Base-by-base conservation (phyloP, 2,113 vertebrate genomes). In the Larimichthys crocea region DNA sequence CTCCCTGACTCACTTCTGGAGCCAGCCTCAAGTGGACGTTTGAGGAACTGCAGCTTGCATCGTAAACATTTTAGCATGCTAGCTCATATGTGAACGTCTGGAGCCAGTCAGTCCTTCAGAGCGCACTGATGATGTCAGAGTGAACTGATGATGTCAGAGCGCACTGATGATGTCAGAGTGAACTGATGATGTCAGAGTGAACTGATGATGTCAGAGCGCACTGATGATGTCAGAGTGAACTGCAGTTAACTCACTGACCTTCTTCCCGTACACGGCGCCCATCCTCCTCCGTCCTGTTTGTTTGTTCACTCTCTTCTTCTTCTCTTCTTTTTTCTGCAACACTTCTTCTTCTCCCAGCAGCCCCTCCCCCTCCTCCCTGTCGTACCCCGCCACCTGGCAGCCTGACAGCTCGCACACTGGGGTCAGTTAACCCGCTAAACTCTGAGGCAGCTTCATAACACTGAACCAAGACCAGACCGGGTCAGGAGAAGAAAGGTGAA, bases 221-320 rank as follows among this genome's bases (percentile, higher is more conserved):
- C 46, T 48, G 46, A 48, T 15, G 11, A 4, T 48, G n/a, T 22
- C 52, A 55, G 52, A n/a, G 20, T 55, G 22, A 55, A 53, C 31
- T 35, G 31, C 20, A 53, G 4, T 3, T 22, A 22, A 11, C n/a
- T 19, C 8, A 90, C 90, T 88, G 19, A 92, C 90, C 90, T 92
- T 92, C 83, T 90, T 92, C 50, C 90, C 90, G 61, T 92, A 84
- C 22, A 60, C 46, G 17, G 86, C 88, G 87, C 90, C 90, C 90
- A 92, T 63, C 49, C 66, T 57, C 29, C n/a, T 60, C 70, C n/a
- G 56, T 22, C 31, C 52, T n/a, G 22, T 55, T 49, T 61, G 60
- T 70, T 53, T 52, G 52, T 70, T 35, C 66, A 3, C 73, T 48
- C 31, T 55, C 63, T 57, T 69, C 9, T 46, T 42, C 31, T 20